A percentile compares a stretch with the other conserved stretches of the same genome.
These are phyloP conservation scores for Furcifer pardalis DNA, from an alignment of 2,797 vertebrate genomes.

Conservation along the genomic window DNA sequence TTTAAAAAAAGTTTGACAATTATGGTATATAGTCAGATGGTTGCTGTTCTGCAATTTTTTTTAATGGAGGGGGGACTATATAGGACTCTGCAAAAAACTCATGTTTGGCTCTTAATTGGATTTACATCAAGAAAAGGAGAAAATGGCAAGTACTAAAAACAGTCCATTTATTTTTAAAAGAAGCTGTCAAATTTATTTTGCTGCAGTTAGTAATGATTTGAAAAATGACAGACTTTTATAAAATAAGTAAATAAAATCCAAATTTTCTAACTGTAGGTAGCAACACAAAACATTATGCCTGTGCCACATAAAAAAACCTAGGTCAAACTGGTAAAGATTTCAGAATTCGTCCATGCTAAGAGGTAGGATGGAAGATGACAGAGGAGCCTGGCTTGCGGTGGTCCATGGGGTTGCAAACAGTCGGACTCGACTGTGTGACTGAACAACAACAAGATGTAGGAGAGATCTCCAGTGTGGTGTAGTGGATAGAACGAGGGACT, in stretches of 20 bases:
- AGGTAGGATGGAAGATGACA: no score
- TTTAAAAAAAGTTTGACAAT: conserved; percentile 47
- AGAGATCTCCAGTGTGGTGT: neutral
- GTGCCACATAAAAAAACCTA: neutral
- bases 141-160: conserved; percentile 67
- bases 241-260: conserved; percentile 1
- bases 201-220: conserved; percentile 51
- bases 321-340: neutral
- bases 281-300: conserved; percentile 6
- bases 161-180: conserved; percentile 38
- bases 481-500: no score
- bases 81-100: conserved; percentile 48
- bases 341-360: neutral
- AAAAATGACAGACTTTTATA: conserved; percentile 50
- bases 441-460: no score
- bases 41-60: conserved; percentile 57
- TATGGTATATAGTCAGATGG: conserved; percentile 43
- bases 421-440: no score
- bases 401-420: no score
- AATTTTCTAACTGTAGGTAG: conserved; percentile 29
- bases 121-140: conserved; percentile 50
- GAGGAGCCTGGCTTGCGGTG: no score
- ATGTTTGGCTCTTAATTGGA: conserved; percentile 58
- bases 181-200: conserved; percentile 53
- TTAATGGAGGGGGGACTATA: conserved; percentile 51